Conservation (phyloP, 2,888 invertebrate genomes). For the Drosophila mimica region DNA sequence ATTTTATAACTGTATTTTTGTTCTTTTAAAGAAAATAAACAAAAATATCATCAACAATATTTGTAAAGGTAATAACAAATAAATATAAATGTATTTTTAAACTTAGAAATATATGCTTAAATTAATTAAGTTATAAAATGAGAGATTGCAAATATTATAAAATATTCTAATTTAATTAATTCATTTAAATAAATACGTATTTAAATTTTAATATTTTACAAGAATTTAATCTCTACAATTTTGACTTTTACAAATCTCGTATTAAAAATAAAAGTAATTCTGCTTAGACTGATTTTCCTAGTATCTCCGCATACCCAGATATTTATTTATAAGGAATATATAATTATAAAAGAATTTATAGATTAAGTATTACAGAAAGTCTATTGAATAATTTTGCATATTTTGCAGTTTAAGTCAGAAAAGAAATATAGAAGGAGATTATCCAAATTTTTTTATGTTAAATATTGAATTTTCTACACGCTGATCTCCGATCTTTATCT, state of each 20-base stretch:
- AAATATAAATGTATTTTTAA: background rate
- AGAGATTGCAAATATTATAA: rapidly evolving
- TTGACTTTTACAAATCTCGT: background rate
- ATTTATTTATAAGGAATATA: background rate
- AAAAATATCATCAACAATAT: background rate
- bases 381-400: too few species aligned
- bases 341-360: background rate
- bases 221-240: rapidly evolving
- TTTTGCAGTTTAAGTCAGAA: too few species aligned
- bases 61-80: background rate
- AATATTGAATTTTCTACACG: background rate
- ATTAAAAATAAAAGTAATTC: background rate
- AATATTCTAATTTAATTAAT: background rate
- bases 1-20: background rate
- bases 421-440: too few species aligned
- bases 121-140: background rate
- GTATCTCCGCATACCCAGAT: background rate
- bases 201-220: background rate
- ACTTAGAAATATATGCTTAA: background rate
- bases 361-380: background rate
- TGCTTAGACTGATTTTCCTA: background rate
- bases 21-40: background rate
- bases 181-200: background rate
- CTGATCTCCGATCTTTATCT: too few species aligned
- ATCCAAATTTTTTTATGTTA: background rate